A percentile compares a stretch with the other conserved stretches of the same genome.
phyloP scores from a whole-genome alignment of 1,140 invertebrate genomes.

The Dinoponera quadriceps region DNA sequence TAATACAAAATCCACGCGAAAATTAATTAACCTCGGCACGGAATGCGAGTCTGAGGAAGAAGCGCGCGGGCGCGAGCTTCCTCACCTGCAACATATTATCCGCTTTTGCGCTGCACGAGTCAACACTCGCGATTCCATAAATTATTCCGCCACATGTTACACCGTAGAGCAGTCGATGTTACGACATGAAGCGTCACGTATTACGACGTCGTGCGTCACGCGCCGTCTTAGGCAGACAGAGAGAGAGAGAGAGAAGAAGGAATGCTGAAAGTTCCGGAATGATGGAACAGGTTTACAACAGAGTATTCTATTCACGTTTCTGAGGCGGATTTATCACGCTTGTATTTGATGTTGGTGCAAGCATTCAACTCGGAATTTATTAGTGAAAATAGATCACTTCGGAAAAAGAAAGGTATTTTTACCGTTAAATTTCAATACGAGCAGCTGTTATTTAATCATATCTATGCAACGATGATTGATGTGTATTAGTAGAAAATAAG shows the following conservation, averaged over 20 bases:
- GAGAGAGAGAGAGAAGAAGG: no score
- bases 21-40: constrained; percentile 27
- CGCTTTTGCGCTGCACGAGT: background rate
- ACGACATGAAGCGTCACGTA: background rate
- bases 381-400: no score
- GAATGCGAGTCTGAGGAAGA: background rate
- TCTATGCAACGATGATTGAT: background rate
- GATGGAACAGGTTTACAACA: no score
- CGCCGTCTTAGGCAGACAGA: no score
- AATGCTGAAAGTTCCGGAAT: no score
- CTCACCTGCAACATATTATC: background rate
- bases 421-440: constrained; percentile 13
- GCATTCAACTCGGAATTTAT: background rate
- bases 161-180: background rate
- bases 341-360: background rate
- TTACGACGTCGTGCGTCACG: background rate
- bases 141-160: background rate
- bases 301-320: no score
- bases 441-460: background rate
- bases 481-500: background rate
- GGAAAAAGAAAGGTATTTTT: no score
- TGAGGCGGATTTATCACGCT: no score
- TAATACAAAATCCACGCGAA: constrained; percentile 16
- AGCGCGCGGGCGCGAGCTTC: background rate
- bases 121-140: background rate